Base-by-base conservation (phyloP, 2,888 invertebrate species). In the Ectropis crepuscularia region DNA sequence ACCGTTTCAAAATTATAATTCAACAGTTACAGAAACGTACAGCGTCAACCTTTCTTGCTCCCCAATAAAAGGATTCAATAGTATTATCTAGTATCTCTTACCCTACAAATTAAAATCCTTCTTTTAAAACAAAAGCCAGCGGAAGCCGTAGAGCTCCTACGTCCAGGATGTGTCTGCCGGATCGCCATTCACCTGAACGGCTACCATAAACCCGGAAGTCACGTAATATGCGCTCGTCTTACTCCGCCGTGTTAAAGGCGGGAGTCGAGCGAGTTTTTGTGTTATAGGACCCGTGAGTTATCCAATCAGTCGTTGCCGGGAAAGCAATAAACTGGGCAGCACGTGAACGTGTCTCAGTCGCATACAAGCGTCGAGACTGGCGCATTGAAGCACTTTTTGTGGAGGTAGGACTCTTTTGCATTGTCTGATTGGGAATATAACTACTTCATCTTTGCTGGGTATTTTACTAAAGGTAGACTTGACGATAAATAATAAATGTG, bases 291-390 rank as follows among this genome's bases (percentile, higher is more conserved):
- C 77, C 61, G 74, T 72, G 77, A 77, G 83, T 80, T 81, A 80
- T 80, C 85, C 85, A 87, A 87, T 86, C 87, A 86, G 80, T 79
- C 79, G 73, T 72, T 78, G 75, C 79, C 77, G 80, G 76, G 38
- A 73, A 74, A 77, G 85, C 85, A 87, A 87, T 88, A 88, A 88
- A 87, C 82, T 80, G 83, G 79, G 71, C 78, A 83, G 86, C 88
- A 89, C 86, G 83, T 85, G 77, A 75, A 78, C 85, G 82, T 85
- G 82, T 83, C 63, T 43, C 57, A 41, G 57, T 55, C 47, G 57
- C 60, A 61, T 53, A 61, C 60, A 43, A 41, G 47, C 39, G 57
- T 41, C 12, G 50, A 57, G n/a, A 41, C 50, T 55, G 50, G 16
- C 48, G 59, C 28, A 41, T 6, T 11, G 47, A 39, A n/a, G 11